Evolutionary conservation across 2,113 vertebrate species (phyloP), one percentile per base, ranked within the genome.

Genomic region (Rana temporaria): DNA sequence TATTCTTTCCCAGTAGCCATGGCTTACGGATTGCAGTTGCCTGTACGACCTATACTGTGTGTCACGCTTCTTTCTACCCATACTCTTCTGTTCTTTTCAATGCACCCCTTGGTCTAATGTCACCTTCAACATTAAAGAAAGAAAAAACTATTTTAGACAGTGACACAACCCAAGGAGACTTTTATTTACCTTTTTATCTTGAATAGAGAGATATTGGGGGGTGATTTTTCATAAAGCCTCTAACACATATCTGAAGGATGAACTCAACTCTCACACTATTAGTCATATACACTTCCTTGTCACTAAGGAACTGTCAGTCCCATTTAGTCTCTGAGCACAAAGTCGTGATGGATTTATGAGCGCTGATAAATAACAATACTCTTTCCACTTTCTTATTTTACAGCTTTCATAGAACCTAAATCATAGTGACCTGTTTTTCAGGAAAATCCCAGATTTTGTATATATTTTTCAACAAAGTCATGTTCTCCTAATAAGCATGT

Each of bases 291-390:
- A 12, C n/a, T 12, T 17, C 4, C 15, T 48, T 70, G 67, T 70
- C 38, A 70, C 67, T 19, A 52, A 70, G 12, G n/a, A 22, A 48
- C 48, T 70, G 67, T 52, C 67, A 48, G 48, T 22, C 38, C 67
- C 19, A 52, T 34, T 70, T 70, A 52, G 19, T 8, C 67, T 69
- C 17, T 20, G 17, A 38, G 32, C 26, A 66, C 26, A 30, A 66
- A 16, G 32, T 17, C 11, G 14, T 38, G 67, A 34, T 70, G 38
- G 67, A 70, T 70, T 70, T 42, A 70, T 70, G 34, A 22, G 38
- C 19, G 8, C 42, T 20, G 48, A 17, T 52, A 63, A 63, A 24
- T 63, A 24, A 63, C 20, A 63, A 15, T 14, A 24, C 6, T 63
- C 60, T 24, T 14, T 63, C 60, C 55, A 9, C 7, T 71, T 55